These are phyloP conservation scores for Limanda limanda DNA, from an alignment of 2,113 vertebrate species.

Conservation along the genomic window DNA sequence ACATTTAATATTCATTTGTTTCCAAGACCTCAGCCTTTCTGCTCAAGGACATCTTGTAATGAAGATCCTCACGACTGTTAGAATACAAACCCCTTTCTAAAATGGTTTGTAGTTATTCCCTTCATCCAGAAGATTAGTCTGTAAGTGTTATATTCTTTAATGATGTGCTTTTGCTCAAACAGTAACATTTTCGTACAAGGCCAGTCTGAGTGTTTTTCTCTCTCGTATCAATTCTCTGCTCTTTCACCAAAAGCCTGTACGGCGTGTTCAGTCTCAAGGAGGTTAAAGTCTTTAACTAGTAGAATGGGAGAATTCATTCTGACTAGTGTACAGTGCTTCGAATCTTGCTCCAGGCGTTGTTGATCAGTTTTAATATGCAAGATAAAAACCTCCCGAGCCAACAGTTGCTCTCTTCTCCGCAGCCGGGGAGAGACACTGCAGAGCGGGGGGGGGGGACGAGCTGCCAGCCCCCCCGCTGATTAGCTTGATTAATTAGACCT, in stretches of 20 bases:
- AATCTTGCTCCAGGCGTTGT: slow-evolving; percentile 25
- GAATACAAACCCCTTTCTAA: not conserved
- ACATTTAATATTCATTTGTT: not conserved
- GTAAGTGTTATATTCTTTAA: not conserved
- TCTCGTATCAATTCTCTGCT: not conserved
- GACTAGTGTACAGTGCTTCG: not conserved
- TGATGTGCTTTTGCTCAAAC: not conserved
- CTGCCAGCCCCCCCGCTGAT: slow-evolving; percentile 68
- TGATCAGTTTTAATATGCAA: slow-evolving; percentile 43
- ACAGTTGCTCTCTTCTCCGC: slow-evolving; percentile 18
- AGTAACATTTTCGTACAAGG: not conserved
- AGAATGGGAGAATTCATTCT: not conserved
- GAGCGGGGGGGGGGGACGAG: slow-evolving; percentile 45
- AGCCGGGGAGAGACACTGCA: slow-evolving; percentile 57
- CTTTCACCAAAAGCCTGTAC: not conserved
- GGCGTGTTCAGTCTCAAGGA: not conserved
- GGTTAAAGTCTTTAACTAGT: not conserved
- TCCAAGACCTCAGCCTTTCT: not conserved
- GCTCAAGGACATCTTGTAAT: not conserved
- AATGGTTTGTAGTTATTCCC: not conserved
- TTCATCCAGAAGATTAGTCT: not conserved
- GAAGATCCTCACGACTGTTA: not conserved
- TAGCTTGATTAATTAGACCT: slow-evolving; percentile 74
- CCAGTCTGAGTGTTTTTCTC: not conserved
- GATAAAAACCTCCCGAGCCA: slow-evolving; percentile 34